These are phyloP conservation scores for Columba guinea DNA, from an alignment of 2,797 vertebrate species.

Conservation along the genomic window DNA sequence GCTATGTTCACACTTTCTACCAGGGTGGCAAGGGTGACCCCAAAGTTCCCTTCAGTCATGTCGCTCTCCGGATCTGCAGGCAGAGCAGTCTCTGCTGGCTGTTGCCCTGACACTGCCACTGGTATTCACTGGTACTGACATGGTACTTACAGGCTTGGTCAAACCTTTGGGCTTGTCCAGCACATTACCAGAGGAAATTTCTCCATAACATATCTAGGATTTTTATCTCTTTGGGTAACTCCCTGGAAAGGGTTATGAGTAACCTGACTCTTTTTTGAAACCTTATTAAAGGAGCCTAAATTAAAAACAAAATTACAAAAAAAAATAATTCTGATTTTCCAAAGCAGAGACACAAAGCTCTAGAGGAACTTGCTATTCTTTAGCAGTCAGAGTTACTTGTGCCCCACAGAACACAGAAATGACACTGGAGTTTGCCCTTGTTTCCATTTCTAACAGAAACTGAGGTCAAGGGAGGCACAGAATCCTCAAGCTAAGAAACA, in stretches of 20 bases:
- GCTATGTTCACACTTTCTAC: neutral
- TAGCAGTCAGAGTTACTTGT: neutral
- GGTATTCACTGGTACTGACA: neutral
- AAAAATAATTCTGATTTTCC: neutral
- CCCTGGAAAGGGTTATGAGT: neutral
- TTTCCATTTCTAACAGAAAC: neutral
- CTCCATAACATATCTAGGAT: neutral
- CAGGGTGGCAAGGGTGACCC: neutral
- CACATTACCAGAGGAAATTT: neutral
- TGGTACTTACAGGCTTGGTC: neutral
- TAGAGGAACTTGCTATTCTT: neutral
- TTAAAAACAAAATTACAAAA: neutral
- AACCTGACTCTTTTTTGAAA: neutral
- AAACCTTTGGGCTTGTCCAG: neutral
- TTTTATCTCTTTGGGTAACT: neutral
- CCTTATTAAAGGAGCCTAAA: neutral
- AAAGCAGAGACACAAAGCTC: neutral
- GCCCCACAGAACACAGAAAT: neutral
- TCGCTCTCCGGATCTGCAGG: neutral
- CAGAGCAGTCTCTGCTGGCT: neutral
- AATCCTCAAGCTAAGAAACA: neutral
- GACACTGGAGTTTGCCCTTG: neutral
- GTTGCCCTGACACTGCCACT: rapidly evolving
- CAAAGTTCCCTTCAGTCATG: neutral
- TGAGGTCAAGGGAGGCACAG: neutral